Evolutionary conservation across 2,113 vertebrate genomes (phyloP).

Genomic region (Hystrix cristata): DNA sequence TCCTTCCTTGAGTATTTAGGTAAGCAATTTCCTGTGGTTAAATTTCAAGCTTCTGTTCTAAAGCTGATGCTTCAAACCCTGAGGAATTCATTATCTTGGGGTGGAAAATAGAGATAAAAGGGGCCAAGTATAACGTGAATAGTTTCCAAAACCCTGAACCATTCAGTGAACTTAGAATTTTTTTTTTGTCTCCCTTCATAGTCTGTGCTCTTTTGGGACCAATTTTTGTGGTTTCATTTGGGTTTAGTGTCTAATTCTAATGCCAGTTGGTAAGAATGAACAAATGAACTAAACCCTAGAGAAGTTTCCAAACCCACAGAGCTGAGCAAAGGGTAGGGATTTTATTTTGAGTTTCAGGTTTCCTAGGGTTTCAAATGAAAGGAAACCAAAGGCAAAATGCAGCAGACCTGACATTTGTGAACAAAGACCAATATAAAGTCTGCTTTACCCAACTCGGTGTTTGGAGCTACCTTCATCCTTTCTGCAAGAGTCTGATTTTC

Average conservation of each 20-base stretch:
- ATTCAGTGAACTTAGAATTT: slow-evolving; percentile 57
- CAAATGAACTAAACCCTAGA: slow-evolving; percentile 59
- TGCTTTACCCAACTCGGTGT: neutral
- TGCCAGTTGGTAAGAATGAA: slow-evolving; percentile 64
- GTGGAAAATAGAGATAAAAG: slow-evolving; percentile 56
- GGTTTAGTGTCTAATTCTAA: slow-evolving; percentile 48
- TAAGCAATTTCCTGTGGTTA: neutral
- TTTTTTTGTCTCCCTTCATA: slow-evolving; percentile 57
- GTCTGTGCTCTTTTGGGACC: slow-evolving; percentile 32
- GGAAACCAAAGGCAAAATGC: slow-evolving; percentile 63
- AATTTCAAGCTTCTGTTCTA: slow-evolving; percentile 35
- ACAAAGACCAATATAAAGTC: slow-evolving; percentile 60
- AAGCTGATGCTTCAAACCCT: slow-evolving; percentile 23
- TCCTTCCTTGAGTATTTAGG: neutral
- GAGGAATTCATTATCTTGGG: slow-evolving; percentile 36
- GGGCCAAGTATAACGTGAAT: neutral
- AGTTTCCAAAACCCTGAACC: slow-evolving; percentile 49
- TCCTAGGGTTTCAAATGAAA: slow-evolving; percentile 74
- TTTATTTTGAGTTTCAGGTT: slow-evolving; percentile 80
- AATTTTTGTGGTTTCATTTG: slow-evolving; percentile 74
- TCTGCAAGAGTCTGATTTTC: neutral
- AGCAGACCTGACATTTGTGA: slow-evolving; percentile 73
- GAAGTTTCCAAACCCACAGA: slow-evolving; percentile 73
- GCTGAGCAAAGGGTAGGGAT: slow-evolving; percentile 53
- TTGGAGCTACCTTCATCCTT: neutral